Evolutionary conservation across 92 coral and sea anemone species (phyloP).

Genomic region (Hydrozoanthus gracilis): DNA sequence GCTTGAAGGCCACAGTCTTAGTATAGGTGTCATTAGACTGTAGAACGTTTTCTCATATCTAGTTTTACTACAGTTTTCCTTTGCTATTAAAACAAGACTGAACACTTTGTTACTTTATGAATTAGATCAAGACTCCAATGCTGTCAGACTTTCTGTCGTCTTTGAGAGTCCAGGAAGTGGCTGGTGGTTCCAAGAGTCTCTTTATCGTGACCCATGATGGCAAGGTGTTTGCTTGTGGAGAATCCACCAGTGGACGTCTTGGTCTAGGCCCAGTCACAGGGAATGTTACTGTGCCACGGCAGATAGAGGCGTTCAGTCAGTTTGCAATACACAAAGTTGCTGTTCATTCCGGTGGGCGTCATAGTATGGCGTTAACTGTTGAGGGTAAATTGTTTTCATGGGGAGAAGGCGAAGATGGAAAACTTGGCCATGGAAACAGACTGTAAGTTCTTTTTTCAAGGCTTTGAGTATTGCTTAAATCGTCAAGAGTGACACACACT

Average conservation of each 20-base stretch:
- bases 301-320: slow-evolving; percentile 80
- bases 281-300: slow-evolving; percentile 85
- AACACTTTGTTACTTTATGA: neutral
- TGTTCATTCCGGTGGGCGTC: slow-evolving; percentile 98
- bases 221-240: slow-evolving; percentile 94
- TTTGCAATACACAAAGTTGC: slow-evolving; percentile 86
- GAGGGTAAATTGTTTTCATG: slow-evolving; percentile 96
- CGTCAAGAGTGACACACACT: too few species aligned
- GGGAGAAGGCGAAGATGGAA: slow-evolving; percentile 99
- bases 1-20: too few species aligned
- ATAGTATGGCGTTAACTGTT: slow-evolving; percentile 92
- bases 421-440: slow-evolving; percentile 97
- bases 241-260: slow-evolving; percentile 95
- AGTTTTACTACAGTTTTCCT: too few species aligned
- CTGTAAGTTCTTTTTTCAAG: slow-evolving; percentile 64
- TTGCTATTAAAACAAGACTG: neutral
- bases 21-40: too few species aligned
- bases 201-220: slow-evolving; percentile 93
- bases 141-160: slow-evolving; percentile 80
- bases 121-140: slow-evolving; percentile 85
- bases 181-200: slow-evolving; percentile 95
- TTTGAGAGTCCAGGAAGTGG: slow-evolving; percentile 80
- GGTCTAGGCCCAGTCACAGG: slow-evolving; percentile 89
- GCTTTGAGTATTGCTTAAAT: too few species aligned
- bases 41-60: too few species aligned